phyloP scores from a whole-genome alignment of 2,113 vertebrate genomes.

The Manacus vitellinus region DNA sequence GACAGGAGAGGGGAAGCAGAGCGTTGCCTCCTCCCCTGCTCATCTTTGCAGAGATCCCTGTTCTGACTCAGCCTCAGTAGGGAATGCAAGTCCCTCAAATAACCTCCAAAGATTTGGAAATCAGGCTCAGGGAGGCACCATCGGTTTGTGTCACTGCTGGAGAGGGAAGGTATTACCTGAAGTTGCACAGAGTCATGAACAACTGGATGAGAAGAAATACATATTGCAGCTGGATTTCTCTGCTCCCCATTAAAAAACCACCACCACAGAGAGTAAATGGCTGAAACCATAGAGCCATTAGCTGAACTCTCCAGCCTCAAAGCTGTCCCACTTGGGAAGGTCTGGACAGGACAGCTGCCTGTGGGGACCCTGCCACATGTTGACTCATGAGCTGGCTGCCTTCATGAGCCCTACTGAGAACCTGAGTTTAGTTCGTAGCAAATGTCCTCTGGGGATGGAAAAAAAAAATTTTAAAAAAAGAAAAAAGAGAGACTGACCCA shows the following conservation, averaged over 20 bases:
- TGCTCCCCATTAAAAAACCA: not conserved
- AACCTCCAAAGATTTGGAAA: not conserved
- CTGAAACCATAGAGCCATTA: not conserved
- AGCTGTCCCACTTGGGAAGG: not conserved
- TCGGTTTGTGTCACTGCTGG: not conserved
- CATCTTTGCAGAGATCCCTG: not conserved
- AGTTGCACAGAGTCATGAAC: not conserved
- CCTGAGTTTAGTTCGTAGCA: not conserved
- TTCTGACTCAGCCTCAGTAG: not conserved
- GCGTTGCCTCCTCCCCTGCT: rapidly evolving
- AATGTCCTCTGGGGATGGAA: not conserved
- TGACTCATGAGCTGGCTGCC: not conserved
- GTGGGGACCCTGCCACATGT: rapidly evolving
- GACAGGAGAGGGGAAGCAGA: not conserved
- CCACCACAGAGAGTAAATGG: not conserved
- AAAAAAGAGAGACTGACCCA: not conserved
- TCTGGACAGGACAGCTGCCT: not conserved
- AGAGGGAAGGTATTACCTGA: not conserved
- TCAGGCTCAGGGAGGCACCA: not conserved
- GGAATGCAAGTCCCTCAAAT: not conserved
- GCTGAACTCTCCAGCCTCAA: not conserved
- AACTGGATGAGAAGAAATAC: not conserved
- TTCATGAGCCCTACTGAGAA: not conserved
- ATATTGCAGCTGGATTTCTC: not conserved
- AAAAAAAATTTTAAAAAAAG: not conserved